These are phyloP conservation scores for Tachuris rubrigastra DNA, from an alignment of 2,113 vertebrate genomes.

Conservation along the genomic window DNA sequence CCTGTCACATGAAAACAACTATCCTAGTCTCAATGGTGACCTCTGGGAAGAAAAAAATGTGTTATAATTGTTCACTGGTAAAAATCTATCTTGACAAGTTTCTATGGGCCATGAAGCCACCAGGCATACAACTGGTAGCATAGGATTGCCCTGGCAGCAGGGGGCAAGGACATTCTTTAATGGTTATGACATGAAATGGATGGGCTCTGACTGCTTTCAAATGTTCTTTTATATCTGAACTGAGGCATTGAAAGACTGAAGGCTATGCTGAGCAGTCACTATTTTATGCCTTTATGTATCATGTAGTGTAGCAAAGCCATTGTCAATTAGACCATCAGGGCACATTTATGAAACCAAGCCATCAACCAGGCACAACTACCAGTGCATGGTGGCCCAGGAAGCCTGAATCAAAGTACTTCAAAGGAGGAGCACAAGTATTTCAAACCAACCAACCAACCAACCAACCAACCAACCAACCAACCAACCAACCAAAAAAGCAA, in stretches of 20 bases:
- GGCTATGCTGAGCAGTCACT: neutral
- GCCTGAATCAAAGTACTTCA: neutral
- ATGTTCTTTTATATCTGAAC: neutral
- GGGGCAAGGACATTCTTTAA: neutral
- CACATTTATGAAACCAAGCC: neutral
- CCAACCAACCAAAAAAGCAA: neutral
- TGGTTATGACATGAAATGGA: neutral
- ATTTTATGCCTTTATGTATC: neutral
- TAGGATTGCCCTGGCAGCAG: neutral
- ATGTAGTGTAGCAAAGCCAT: neutral
- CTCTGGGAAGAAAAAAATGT: neutral
- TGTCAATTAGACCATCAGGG: neutral
- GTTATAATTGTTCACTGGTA: neutral
- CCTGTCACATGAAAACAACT: neutral
- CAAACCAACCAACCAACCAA: neutral
- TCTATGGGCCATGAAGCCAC: neutral
- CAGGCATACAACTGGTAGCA: neutral
- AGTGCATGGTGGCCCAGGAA: neutral
- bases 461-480: neutral
- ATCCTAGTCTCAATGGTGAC: neutral
- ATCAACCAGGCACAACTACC: neutral
- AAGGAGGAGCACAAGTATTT: neutral
- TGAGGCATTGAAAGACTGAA: neutral
- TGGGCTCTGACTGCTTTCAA: neutral
- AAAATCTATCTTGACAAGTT: neutral